Conservation (phyloP, 2,888 invertebrate genomes). For the Clanis bilineata region DNA sequence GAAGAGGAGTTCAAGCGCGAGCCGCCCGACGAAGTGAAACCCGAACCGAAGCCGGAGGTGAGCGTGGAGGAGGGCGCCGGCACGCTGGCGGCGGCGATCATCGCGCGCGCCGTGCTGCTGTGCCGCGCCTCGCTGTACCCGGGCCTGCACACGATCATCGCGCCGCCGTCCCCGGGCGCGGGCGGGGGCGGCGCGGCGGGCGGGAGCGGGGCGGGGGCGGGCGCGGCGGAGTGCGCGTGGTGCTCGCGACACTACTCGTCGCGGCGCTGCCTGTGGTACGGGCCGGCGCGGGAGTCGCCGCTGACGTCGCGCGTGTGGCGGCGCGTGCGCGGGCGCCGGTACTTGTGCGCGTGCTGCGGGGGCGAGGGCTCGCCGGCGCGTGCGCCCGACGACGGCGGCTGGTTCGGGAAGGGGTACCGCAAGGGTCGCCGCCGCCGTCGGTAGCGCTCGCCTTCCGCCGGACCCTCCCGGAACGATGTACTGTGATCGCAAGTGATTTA, state of each 20-base stretch:
- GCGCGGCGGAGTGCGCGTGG: constrained; percentile 55
- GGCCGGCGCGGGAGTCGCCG: constrained; percentile 69
- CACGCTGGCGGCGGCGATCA: constrained; percentile 66
- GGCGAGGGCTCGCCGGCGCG: constrained; percentile 27
- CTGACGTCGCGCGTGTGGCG: constrained; percentile 50
- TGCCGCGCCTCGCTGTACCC: constrained; percentile 79
- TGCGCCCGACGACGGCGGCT: constrained; percentile 77
- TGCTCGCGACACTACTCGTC: constrained; percentile 51
- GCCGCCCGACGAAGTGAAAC: constrained; percentile 18
- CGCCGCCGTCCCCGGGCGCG: constrained; percentile 53
- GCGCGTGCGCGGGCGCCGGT: constrained; percentile 76
- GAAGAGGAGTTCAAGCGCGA: constrained; percentile 21
- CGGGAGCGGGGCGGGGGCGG: constrained; percentile 21
- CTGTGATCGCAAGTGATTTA: neutral
- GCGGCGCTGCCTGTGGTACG: constrained; percentile 73
- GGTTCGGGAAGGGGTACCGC: constrained; percentile 94
- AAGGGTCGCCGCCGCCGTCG: constrained; percentile 84
- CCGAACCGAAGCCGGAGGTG: constrained; percentile 22
- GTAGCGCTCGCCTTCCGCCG: constrained; percentile 48
- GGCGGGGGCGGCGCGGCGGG: constrained; percentile 18
- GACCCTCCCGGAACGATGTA: constrained; percentile 33
- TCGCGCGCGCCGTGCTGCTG: constrained; percentile 72
- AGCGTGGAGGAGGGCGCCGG: constrained; percentile 29
- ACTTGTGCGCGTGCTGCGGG: constrained; percentile 86
- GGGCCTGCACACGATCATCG: constrained; percentile 83